A percentile compares a stretch with the other conserved stretches of the same genome.
These are phyloP conservation scores for Lampris megalopsis DNA, from an alignment of 2,113 vertebrate genomes.

Conservation along the genomic window DNA sequence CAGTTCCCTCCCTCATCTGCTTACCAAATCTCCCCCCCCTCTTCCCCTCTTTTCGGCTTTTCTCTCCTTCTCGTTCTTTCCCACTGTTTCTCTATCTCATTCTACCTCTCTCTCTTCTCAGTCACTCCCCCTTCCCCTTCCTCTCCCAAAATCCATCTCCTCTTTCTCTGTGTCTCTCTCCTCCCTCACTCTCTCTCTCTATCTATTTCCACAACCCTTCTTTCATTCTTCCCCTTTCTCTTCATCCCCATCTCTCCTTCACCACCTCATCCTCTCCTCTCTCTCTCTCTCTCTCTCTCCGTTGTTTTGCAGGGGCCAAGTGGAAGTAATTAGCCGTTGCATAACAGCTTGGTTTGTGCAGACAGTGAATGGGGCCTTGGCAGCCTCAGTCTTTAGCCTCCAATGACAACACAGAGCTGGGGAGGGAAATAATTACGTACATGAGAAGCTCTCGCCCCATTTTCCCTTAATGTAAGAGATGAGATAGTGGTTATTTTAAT, in stretches of 20 bases:
- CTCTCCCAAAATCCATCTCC: neutral
- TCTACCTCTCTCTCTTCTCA: no score
- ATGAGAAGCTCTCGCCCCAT: slow-evolving; percentile 60
- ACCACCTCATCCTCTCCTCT: neutral
- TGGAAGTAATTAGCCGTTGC: slow-evolving; percentile 81
- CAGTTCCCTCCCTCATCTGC: no score
- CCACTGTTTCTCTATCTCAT: no score
- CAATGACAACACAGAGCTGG: slow-evolving; percentile 46
- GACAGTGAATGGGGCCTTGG: slow-evolving; percentile 73
- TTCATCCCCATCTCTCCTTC: neutral
- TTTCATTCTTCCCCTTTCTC: neutral
- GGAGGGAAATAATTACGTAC: slow-evolving; percentile 78
- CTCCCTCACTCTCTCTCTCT: neutral
- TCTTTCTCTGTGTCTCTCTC: neutral
- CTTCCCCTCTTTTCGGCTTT: no score
- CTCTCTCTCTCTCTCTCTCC: neutral
- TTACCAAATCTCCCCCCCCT: no score
- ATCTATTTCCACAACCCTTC: neutral
- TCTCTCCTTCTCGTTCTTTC: no score
- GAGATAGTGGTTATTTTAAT: slow-evolving; percentile 60
- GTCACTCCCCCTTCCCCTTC: no score
- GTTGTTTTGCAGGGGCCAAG: slow-evolving; percentile 60
- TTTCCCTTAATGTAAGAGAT: slow-evolving; percentile 58
- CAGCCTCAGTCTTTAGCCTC: slow-evolving; percentile 54
- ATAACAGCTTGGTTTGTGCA: slow-evolving; percentile 73